Evolutionary conservation across 1,140 invertebrate genomes (phyloP).

Genomic region (Tribolium castaneum): DNA sequence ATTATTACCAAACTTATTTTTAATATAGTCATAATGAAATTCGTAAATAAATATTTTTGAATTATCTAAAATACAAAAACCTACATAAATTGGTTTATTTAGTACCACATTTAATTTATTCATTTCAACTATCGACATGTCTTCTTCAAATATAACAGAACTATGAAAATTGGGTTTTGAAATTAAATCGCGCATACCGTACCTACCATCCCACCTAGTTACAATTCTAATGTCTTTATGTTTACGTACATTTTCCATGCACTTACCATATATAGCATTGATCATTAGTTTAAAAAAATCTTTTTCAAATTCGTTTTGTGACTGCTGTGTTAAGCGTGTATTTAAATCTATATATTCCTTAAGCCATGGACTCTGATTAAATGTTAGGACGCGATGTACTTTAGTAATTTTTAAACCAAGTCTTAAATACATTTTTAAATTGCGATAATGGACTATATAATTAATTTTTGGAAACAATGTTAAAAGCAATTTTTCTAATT

Average conservation of each 20-base stretch:
- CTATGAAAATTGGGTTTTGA: slow-evolving; percentile 51
- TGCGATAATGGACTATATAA: slow-evolving; percentile 66
- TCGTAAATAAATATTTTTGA: slow-evolving; percentile 44
- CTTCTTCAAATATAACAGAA: slow-evolving; percentile 47
- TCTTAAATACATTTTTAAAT: slow-evolving; percentile 65
- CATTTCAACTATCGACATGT: slow-evolving; percentile 50
- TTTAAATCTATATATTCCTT: slow-evolving; percentile 57
- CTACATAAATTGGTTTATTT: slow-evolving; percentile 50
- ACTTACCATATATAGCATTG: slow-evolving; percentile 29
- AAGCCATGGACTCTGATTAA: slow-evolving; percentile 66
- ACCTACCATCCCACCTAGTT: slow-evolving; percentile 41
- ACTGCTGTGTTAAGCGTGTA: slow-evolving; percentile 36
- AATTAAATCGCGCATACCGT: slow-evolving; percentile 46
- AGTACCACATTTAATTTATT: slow-evolving; percentile 43
- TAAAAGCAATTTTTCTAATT: slow-evolving; percentile 25
- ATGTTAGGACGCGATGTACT: slow-evolving; percentile 65
- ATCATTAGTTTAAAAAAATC: slow-evolving; percentile 47
- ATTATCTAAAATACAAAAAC: slow-evolving; percentile 42
- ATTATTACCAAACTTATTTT: neutral
- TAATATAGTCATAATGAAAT: slow-evolving; percentile 41
- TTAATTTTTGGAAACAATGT: slow-evolving; percentile 51
- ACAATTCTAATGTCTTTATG: slow-evolving; percentile 42
- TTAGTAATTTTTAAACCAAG: slow-evolving; percentile 64
- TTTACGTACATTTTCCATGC: slow-evolving; percentile 48
- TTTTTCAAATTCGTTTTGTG: slow-evolving; percentile 65